Conservation (phyloP, 2,113 vertebrate genomes). For the Hippocampus comes region DNA sequence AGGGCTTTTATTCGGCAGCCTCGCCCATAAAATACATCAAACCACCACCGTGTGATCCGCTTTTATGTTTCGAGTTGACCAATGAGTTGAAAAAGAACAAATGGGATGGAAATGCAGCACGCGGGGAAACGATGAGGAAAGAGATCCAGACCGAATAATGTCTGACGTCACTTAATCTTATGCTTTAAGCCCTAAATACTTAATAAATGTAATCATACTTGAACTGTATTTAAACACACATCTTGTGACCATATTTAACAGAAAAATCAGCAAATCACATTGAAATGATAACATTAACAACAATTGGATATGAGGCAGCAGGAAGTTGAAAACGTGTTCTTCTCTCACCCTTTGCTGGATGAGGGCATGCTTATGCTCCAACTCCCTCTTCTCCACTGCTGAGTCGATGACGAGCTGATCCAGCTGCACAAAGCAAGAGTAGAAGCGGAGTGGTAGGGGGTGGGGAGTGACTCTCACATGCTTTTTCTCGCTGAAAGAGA, state of each 20-base stretch:
- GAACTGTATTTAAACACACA: too few relatives aligned
- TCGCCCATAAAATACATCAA: neutral
- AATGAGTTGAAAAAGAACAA: neutral
- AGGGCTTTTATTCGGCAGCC: slow-evolving; percentile 2
- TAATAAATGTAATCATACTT: too few relatives aligned
- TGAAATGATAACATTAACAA: too few relatives aligned
- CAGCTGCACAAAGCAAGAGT: slow-evolving; percentile 72
- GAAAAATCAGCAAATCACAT: too few relatives aligned
- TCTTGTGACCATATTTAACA: too few relatives aligned
- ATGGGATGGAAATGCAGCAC: neutral
- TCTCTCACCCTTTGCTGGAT: slow-evolving; percentile 91
- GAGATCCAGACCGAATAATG: neutral
- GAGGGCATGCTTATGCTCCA: slow-evolving; percentile 92
- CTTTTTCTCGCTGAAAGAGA: slow-evolving; percentile 40
- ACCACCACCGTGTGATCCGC: neutral
- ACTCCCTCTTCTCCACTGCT: slow-evolving; percentile 89
- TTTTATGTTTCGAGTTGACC: slow-evolving; percentile 1
- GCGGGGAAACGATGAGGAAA: neutral
- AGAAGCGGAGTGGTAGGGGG: slow-evolving; percentile 11
- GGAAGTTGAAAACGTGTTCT: neutral
- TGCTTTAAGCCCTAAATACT: too few relatives aligned
- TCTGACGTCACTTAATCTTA: too few relatives aligned
- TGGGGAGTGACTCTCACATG: slow-evolving; percentile 1
- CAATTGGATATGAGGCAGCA: neutral
- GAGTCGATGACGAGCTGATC: slow-evolving; percentile 95